A percentile compares a stretch with the other conserved stretches of the same genome.
These are phyloP conservation scores for Dynastes maya DNA, from an alignment of 2,888 invertebrate genomes.

Conservation along the genomic window DNA sequence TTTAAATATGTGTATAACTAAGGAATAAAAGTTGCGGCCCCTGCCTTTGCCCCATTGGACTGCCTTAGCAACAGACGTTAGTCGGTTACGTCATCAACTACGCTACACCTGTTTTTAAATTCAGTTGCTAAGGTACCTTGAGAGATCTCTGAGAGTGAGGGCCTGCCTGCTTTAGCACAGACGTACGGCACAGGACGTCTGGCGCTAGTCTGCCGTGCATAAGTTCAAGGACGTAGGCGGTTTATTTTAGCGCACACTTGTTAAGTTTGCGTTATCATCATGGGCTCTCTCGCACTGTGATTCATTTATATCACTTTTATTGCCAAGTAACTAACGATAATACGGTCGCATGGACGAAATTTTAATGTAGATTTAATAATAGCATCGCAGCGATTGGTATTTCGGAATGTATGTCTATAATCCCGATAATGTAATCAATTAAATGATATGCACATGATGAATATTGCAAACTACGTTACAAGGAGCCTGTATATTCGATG, in stretches of 20 bases:
- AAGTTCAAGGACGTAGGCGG: conserved; percentile 57
- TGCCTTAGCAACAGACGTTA: conserved; percentile 43
- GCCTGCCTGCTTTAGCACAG: conserved; percentile 43
- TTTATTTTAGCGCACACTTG: conserved; percentile 51
- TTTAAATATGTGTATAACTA: neutral
- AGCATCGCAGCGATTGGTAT: neutral
- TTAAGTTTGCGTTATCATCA: conserved; percentile 34
- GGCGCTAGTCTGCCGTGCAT: conserved; percentile 52
- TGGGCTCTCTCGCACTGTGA: conserved; percentile 19
- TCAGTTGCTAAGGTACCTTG: conserved; percentile 49
- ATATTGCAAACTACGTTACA: neutral
- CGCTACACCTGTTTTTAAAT: conserved; percentile 50
- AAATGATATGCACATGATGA: neutral
- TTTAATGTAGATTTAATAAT: conserved; percentile 12
- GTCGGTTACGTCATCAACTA: conserved; percentile 33
- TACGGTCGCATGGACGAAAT: conserved; percentile 12
- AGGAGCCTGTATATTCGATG: neutral
- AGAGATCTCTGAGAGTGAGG: conserved; percentile 37
- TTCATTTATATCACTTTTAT: conserved; percentile 37
- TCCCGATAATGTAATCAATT: neutral
- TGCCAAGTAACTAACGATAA: conserved; percentile 22
- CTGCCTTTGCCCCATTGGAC: conserved; percentile 30
- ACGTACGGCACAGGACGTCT: conserved; percentile 53
- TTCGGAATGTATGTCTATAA: neutral
- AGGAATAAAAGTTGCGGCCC: conserved; percentile 26